phyloP scores from a whole-genome alignment of 2,113 vertebrate species.

The Xyliphius kryptos region DNA sequence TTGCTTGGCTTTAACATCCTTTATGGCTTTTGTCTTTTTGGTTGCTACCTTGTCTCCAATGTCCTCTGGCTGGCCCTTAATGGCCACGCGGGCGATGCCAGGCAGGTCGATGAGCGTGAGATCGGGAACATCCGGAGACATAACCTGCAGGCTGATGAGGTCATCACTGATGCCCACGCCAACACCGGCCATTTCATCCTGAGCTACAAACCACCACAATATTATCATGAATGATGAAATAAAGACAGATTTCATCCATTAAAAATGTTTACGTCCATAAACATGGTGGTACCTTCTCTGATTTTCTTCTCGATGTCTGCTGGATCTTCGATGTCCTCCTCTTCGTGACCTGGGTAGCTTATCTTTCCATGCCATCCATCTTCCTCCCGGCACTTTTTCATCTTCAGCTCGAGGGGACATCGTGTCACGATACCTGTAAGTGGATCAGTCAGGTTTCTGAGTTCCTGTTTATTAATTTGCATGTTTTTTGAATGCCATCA shows the following conservation, averaged over 20 bases:
- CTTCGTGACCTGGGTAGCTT: slow-evolving; percentile 56
- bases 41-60: slow-evolving; percentile 77
- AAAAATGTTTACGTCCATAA: too few species aligned
- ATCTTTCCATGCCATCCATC: slow-evolving; percentile 58
- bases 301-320: slow-evolving; percentile 56
- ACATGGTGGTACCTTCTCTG: slow-evolving; percentile 49
- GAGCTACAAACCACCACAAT: slow-evolving; percentile 63
- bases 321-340: slow-evolving; percentile 52
- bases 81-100: slow-evolving; percentile 80
- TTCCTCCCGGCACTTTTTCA: slow-evolving; percentile 57
- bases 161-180: slow-evolving; percentile 65
- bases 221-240: too few species aligned
- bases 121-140: slow-evolving; percentile 73
- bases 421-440: slow-evolving; percentile 63
- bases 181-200: slow-evolving; percentile 65
- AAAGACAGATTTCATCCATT: too few species aligned
- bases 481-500: too few species aligned
- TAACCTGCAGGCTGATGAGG: slow-evolving; percentile 77
- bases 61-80: slow-evolving; percentile 74
- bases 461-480: too few species aligned
- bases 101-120: slow-evolving; percentile 91
- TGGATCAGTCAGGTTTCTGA: too few species aligned
- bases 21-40: too few species aligned
- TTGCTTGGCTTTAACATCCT: too few species aligned
- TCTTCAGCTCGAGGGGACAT: slow-evolving; percentile 67